Percentiles rank a stretch among this genome's conserved stretches.
These are phyloP conservation scores for Drosophila mercatorum DNA, from an alignment of 2,888 invertebrate species.

Conservation along the genomic window DNA sequence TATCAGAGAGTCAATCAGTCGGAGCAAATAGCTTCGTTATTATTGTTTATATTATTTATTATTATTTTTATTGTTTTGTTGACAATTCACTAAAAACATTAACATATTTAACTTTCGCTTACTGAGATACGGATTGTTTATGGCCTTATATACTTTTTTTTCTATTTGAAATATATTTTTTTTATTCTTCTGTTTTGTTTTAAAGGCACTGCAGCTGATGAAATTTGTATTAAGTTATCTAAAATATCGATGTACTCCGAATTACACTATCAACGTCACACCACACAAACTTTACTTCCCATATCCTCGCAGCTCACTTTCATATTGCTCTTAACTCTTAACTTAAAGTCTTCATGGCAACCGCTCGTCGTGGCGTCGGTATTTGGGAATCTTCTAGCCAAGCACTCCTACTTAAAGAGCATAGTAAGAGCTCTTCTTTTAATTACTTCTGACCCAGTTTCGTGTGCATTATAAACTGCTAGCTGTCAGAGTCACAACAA, in stretches of 20 bases:
- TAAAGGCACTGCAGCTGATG: too few relatives aligned
- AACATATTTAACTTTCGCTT: not conserved
- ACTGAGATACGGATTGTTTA: too few relatives aligned
- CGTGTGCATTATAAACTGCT: constrained; percentile 5
- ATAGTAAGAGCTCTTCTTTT: constrained; percentile 5
- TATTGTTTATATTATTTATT: not conserved
- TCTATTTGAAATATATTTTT: too few relatives aligned
- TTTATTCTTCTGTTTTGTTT: too few relatives aligned
- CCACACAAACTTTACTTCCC: not conserved
- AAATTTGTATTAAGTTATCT: too few relatives aligned
- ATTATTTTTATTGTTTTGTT: not conserved
- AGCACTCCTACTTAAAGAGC: too few relatives aligned
- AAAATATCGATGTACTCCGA: too few relatives aligned
- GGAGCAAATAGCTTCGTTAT: not conserved
- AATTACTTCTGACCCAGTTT: constrained; percentile 15
- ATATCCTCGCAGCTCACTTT: too few relatives aligned
- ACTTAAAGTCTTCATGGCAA: not conserved
- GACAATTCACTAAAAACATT: too few relatives aligned
- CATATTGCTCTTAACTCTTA: too few relatives aligned
- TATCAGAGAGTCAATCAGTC: not conserved
- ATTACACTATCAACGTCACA: not conserved
- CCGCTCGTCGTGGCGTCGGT: not conserved
- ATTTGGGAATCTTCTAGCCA: not conserved
- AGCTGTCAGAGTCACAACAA: constrained; percentile 19
- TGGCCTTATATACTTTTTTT: too few relatives aligned